Base-by-base conservation (phyloP, 1,140 invertebrate genomes). In the Papilio polytes region DNA sequence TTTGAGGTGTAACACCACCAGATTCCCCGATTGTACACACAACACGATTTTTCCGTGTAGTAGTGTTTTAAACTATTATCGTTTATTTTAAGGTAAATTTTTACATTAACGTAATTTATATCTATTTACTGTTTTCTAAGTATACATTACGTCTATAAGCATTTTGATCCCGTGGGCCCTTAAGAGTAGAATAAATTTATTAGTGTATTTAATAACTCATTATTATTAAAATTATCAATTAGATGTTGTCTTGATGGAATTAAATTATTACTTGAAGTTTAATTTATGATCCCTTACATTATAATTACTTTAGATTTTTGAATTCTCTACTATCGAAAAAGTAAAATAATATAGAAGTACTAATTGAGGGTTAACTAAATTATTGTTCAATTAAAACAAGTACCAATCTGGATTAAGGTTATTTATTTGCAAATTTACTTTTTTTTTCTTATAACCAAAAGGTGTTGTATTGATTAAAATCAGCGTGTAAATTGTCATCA, bases 171-270 rank as follows among this genome's bases (percentile, higher is more conserved):
- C 8, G 3, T 70, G 22, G 36, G 9, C 22, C 20, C 74, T 74
- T 74, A 46, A 4, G 44, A 76, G 10, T 76, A 56, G 48, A 79
- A 53, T 41, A 73, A 31, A 46, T 26, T 41, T 59, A 72, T 78
- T 63, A 72, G 36, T 74, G 59, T 8, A 56, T 8, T 20, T 51
- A 59, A 20, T 74, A 78, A 77, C 74, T 56, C 31, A 72, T 44
- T 72, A 74, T 22, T 20, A 74, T 74, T 80, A 36, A 44, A 76
- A 79, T 22, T 46, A 31, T 80, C 66, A 80, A 84, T 85, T 81
- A 85, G 82, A 82, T 74, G 59, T 73, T 53, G 53, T 78, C 77
- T 70, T 70, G 22, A 70, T 70, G 26, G 9, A 63, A 26, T 26
- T 3, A 63, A 63, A 63, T 22, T 59, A 20, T 20, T 59, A 10